phyloP scores from a whole-genome alignment of 2,113 vertebrate species.

The Orycteropus afer region DNA sequence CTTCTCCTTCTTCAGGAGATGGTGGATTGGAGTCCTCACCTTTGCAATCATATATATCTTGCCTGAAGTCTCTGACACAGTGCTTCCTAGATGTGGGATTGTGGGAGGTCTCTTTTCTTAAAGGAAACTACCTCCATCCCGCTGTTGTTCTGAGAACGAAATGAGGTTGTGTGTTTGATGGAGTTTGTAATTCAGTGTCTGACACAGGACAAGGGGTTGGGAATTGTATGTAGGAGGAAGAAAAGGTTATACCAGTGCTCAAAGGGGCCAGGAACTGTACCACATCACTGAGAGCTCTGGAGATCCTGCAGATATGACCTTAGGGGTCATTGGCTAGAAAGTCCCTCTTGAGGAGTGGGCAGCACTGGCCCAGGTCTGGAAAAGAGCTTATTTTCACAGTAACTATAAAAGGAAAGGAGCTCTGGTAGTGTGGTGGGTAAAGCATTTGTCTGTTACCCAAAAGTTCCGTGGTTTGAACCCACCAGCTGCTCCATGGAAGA shows the following conservation, averaged over 20 bases:
- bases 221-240: not conserved
- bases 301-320: not conserved
- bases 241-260: not conserved
- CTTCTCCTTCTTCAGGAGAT: not conserved
- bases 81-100: not conserved
- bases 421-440: too few species aligned
- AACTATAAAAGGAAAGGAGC: not conserved
- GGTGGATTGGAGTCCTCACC: not conserved
- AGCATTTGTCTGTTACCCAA: too few species aligned
- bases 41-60: not conserved
- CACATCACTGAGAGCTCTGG: not conserved
- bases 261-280: not conserved
- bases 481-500: too few species aligned
- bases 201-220: not conserved
- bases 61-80: not conserved
- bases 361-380: not conserved
- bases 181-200: not conserved
- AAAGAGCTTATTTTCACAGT: not conserved
- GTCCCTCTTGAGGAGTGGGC: not conserved
- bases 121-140: not conserved
- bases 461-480: too few species aligned
- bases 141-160: not conserved
- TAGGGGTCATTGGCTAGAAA: too few species aligned
- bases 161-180: not conserved
- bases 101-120: constrained; percentile 30